Conservation (phyloP, 2,888 invertebrate species). For the Apodemia zela region DNA sequence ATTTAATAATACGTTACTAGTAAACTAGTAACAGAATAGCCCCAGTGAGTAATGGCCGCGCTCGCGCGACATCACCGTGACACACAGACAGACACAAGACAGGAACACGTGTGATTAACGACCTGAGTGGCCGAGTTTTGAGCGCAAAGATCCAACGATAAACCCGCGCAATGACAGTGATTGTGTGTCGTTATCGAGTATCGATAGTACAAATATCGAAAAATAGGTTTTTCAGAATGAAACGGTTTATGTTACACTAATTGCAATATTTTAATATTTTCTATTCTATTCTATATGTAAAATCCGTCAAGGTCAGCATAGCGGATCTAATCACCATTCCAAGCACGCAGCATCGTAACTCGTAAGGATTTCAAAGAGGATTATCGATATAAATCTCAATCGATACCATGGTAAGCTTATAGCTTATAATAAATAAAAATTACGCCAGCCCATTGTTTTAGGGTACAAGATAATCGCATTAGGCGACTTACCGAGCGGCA, state of each 20-base stretch:
- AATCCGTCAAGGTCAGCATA: not conserved
- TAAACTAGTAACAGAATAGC: constrained; percentile 28
- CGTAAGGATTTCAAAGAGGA: constrained; percentile 16
- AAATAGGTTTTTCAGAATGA: no score
- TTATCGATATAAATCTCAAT: constrained; percentile 22
- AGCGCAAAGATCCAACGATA: constrained; percentile 32
- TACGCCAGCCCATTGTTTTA: constrained; percentile 53
- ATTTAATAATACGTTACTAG: not conserved
- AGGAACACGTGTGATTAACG: constrained; percentile 52
- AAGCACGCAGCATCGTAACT: not conserved
- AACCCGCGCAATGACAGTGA: constrained; percentile 23
- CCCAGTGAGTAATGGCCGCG: constrained; percentile 39
- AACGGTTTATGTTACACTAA: no score
- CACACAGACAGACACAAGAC: constrained; percentile 34
- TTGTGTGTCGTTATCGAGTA: constrained; percentile 9
- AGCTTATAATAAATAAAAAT: constrained; percentile 45
- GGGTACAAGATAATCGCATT: constrained; percentile 72
- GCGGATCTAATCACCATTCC: not conserved
- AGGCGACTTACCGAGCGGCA: constrained; percentile 50
- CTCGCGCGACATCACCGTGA: constrained; percentile 30
- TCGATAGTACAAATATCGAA: not conserved
- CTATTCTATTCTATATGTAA: no score
- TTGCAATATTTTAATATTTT: no score
- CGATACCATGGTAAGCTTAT: constrained; percentile 27
- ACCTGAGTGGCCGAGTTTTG: constrained; percentile 24